Conservation (phyloP, 2,797 vertebrate genomes). For the Alectoris magna region DNA sequence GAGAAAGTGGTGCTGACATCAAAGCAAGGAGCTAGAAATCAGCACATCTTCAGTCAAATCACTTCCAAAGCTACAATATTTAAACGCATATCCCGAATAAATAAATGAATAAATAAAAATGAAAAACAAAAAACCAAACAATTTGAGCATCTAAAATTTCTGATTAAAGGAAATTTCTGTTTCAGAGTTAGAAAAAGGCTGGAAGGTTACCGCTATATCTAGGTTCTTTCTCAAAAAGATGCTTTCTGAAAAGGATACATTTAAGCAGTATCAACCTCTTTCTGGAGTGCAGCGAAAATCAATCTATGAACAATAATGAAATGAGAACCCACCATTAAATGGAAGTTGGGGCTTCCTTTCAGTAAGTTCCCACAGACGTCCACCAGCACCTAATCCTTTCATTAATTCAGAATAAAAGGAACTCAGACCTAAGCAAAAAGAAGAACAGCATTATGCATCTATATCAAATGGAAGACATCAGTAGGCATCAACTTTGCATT, state of each 20-base stretch:
- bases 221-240: not conserved
- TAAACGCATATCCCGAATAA: not conserved
- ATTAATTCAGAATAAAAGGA: slow-evolving; percentile 98
- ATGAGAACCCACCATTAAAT: slow-evolving; percentile 83
- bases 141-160: not conserved
- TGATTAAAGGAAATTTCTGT: not conserved
- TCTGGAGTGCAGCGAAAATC: not conserved
- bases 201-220: not conserved
- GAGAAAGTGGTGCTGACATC: not conserved
- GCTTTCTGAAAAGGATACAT: not conserved
- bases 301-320: not conserved
- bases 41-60: not conserved
- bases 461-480: not conserved
- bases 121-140: too few species aligned
- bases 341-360: slow-evolving; percentile 91
- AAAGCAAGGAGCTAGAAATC: not conserved
- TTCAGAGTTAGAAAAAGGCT: not conserved
- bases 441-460: not conserved
- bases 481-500: not conserved
- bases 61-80: not conserved
- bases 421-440: slow-evolving; percentile 86
- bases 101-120: not conserved
- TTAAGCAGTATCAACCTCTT: not conserved
- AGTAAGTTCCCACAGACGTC: slow-evolving; percentile 93
- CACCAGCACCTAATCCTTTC: slow-evolving; percentile 96